Conservation (phyloP, 2,888 invertebrate genomes). For the Colletes collaris region DNA sequence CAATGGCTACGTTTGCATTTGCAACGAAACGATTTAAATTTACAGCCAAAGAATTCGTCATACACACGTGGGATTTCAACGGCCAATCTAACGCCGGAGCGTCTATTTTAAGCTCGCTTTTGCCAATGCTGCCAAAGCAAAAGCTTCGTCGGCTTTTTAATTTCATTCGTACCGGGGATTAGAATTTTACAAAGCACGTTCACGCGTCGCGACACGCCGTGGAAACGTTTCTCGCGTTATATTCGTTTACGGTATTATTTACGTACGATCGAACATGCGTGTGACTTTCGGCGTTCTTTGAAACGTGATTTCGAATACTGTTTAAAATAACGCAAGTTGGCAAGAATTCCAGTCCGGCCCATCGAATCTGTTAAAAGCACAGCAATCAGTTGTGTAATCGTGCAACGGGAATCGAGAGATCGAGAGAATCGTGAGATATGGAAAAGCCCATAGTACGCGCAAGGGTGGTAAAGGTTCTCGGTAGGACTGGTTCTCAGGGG, state of each 20-base stretch:
- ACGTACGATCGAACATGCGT: no score
- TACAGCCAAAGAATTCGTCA: slow-evolving; percentile 7
- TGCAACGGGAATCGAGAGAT: not conserved
- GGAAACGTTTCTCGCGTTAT: not conserved
- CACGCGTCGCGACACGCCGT: no score
- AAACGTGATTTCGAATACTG: not conserved
- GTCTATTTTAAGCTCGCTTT: slow-evolving; percentile 51
- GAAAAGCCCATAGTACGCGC: slow-evolving; percentile 94
- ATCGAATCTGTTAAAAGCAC: not conserved
- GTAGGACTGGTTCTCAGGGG: slow-evolving; percentile 99
- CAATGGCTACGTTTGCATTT: not conserved
- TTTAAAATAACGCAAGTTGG: slow-evolving; percentile 35
- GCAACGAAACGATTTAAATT: slow-evolving; percentile 16
- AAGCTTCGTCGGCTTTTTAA: slow-evolving; percentile 2
- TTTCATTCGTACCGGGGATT: not conserved
- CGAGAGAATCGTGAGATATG: slow-evolving; percentile 83
- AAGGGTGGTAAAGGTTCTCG: slow-evolving; percentile 97
- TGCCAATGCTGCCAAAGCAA: slow-evolving; percentile 55
- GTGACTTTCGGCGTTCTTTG: no score
- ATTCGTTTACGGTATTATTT: not conserved
- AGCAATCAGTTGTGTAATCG: slow-evolving; percentile 14
- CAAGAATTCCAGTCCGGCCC: slow-evolving; percentile 8
- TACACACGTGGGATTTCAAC: slow-evolving; percentile 37
- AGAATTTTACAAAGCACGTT: not conserved
- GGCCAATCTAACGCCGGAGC: slow-evolving; percentile 35